A percentile compares a stretch with the other conserved stretches of the same genome.
phyloP scores from a whole-genome alignment of 2,797 vertebrate genomes.

The Silurus lanzhouensis region DNA sequence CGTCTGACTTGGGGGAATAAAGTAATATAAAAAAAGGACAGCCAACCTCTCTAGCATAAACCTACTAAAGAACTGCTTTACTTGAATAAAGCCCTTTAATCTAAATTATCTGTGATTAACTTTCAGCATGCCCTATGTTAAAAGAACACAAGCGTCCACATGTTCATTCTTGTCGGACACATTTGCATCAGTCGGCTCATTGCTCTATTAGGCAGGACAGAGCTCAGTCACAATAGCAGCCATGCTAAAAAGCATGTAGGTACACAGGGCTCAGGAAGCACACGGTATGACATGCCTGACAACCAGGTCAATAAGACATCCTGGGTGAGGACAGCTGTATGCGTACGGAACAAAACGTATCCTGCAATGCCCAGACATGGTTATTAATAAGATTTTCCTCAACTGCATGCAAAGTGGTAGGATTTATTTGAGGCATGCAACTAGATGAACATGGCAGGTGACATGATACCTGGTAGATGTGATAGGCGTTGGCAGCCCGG shows the following conservation, averaged over 20 bases:
- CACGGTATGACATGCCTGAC: neutral
- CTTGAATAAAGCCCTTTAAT: neutral
- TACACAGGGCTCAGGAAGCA: neutral
- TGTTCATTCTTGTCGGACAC: neutral
- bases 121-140: neutral
- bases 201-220: constrained; percentile 24
- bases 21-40: constrained; percentile 3
- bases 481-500: constrained; percentile 90
- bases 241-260: neutral
- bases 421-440: neutral
- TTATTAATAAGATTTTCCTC: neutral
- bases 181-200: neutral
- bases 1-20: neutral
- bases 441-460: neutral
- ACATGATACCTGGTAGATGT: constrained; percentile 90
- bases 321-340: neutral
- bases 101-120: neutral
- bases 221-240: constrained; percentile 12
- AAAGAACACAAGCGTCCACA: neutral
- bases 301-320: constrained; percentile 32
- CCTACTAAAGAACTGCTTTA: neutral
- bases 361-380: neutral
- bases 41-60: constrained; percentile 19
- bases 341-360: neutral
- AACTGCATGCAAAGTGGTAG: constrained; percentile 10